Evolutionary conservation across 2,113 vertebrate genomes (phyloP).

Genomic region (Rhabdornis inornatus): DNA sequence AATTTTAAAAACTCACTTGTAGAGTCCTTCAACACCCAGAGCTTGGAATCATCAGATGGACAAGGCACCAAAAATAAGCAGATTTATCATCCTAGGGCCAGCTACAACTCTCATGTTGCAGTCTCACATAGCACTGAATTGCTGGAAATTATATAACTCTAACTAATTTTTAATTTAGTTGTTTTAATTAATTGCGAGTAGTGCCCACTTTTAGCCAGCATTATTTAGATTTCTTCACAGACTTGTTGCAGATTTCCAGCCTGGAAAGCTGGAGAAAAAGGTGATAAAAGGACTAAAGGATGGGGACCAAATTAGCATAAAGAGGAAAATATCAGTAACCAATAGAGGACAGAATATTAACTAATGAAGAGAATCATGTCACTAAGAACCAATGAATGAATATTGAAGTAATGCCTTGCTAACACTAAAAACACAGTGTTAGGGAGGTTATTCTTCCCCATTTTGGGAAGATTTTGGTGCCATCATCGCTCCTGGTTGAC

Average conservation of each 20-base stretch:
- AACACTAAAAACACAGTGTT: background rate
- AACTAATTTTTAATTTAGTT: background rate
- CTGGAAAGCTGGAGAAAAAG: background rate
- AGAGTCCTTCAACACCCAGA: background rate
- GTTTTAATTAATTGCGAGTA: background rate
- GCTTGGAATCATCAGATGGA: background rate
- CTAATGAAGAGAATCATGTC: background rate
- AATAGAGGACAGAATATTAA: background rate
- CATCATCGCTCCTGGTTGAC: rapidly evolving
- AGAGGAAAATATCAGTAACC: background rate
- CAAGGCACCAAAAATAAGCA: background rate
- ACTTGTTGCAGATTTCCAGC: background rate
- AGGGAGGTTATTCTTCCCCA: background rate
- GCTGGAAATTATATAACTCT: background rate
- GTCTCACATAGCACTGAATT: rapidly evolving
- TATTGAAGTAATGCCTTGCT: background rate
- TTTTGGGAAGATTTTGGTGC: background rate
- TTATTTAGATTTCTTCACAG: background rate
- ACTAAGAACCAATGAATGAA: background rate
- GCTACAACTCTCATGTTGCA: background rate
- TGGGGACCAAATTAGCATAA: background rate
- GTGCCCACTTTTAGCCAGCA: background rate
- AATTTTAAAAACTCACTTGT: background rate
- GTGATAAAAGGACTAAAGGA: background rate
- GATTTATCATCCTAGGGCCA: background rate